Base-by-base conservation (phyloP, 2,113 vertebrate genomes). In the Chitala chitala region DNA sequence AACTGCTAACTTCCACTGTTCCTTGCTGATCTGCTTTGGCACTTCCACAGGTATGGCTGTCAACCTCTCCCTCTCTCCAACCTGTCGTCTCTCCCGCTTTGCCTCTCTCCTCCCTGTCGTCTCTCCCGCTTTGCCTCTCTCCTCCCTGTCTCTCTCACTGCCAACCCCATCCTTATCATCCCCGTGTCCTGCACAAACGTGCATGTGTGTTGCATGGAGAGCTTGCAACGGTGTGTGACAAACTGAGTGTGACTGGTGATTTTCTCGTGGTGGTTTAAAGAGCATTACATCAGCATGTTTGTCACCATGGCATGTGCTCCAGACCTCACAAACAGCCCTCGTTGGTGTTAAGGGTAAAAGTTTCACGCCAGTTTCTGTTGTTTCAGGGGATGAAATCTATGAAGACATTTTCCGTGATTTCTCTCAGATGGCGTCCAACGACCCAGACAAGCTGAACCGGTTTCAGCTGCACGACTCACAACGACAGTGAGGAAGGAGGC, bases 351-450 rank as follows among this genome's bases (percentile, higher is more conserved):
- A 26, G 5, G 12, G 55, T 36, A 0, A 8, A 38, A 36, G 36
- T 1, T 24, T 65, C 22, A 42, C 5, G 48, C 64, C 64, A 26
- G 38, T 3, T 44, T 73, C 13, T 74, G 10, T 79, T 69, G 26
- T 55, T 78, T 56, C 88, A 99, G 97, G 97, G 79, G 96, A 99
- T 73, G 97, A 96, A 91, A 94, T 95, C 55, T 98, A 98, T 82
- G 95, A 98, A 86, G 97, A 99, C 85, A 99, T 99, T 82, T 99
- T 99, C 83, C 94, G 97, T 85, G 97, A 99, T 83, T 99, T 98
- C 88, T 93, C 95, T 72, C 94, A 98, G 82, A 98, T 99, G 96
- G 97, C 97, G n/a, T 95, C 97, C 73, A 94, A 99, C 73, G 91
- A 98, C 82, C 97, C 97, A 3, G 96, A 98, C 77, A 98, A 96